Conservation (phyloP, 1,140 invertebrate species). For the Lepidurus couesii region DNA sequence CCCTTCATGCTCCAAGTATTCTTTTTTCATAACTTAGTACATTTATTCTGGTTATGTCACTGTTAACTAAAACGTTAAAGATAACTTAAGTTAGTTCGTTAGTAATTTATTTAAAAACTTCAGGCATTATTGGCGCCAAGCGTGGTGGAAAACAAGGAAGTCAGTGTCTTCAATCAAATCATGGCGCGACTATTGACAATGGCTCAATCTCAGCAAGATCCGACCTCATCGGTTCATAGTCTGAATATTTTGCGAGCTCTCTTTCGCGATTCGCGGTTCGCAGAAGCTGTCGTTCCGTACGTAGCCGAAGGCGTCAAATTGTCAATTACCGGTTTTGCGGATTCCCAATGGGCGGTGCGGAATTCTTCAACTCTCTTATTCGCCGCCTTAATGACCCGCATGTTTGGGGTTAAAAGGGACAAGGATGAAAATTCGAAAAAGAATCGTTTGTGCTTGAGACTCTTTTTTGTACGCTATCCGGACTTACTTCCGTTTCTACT, state of each 20-base stretch:
- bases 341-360: constrained; percentile 70
- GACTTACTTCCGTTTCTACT: constrained; percentile 70
- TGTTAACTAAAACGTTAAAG: too few species aligned
- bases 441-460: constrained; percentile 54
- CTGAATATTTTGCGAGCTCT: constrained; percentile 79
- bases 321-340: constrained; percentile 68
- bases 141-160: constrained; percentile 26
- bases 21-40: too few species aligned
- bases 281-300: constrained; percentile 64
- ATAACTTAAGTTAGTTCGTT: neutral
- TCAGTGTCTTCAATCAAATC: constrained; percentile 51
- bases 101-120: neutral
- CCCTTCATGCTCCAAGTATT: constrained; percentile 77
- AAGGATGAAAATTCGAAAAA: constrained; percentile 66
- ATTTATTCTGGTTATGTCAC: too few species aligned
- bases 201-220: constrained; percentile 40
- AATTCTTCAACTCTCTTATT: constrained; percentile 83
- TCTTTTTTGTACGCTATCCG: constrained; percentile 82
- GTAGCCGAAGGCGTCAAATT: constrained; percentile 63
- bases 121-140: constrained; percentile 28
- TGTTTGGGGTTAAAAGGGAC: constrained; percentile 80
- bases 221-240: constrained; percentile 64
- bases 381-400: constrained; percentile 72
- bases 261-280: constrained; percentile 66
- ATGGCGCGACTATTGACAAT: constrained; percentile 55